Evolutionary conservation across 2,797 vertebrate species (phyloP).

Genomic region (Oreochromis mossambicus): DNA sequence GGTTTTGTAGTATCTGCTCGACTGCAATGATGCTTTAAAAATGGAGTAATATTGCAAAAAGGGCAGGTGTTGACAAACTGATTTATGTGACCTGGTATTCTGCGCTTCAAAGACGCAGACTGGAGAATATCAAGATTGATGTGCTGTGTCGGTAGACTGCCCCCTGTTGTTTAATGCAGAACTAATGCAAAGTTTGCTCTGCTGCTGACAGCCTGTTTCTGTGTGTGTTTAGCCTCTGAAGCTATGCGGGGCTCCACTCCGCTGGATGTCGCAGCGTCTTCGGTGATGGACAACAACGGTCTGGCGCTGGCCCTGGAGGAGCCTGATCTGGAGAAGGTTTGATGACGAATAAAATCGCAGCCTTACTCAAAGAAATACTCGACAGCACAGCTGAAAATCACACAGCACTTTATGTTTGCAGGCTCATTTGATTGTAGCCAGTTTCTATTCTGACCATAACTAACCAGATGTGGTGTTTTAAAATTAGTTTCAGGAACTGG

Average conservation of each 20-base stretch:
- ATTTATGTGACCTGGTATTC: background rate
- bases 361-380: background rate
- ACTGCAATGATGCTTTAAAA: background rate
- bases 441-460: background rate
- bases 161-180: conserved; percentile 61
- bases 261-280: conserved; percentile 93
- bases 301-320: conserved; percentile 91
- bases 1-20: background rate
- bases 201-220: background rate
- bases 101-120: background rate
- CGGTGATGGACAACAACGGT: conserved; percentile 98
- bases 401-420: background rate
- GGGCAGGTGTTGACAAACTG: background rate
- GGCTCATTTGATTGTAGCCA: background rate
- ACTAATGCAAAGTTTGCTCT: background rate
- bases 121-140: background rate
- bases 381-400: background rate
- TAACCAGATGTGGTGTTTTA: background rate
- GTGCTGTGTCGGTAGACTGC: conserved; percentile 44
- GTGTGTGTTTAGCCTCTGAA: conserved; percentile 82
- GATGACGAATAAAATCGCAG: background rate
- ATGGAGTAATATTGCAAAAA: background rate
- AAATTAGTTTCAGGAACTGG: background rate
- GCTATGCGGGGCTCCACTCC: conserved; percentile 97
- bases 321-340: conserved; percentile 94